Conservation (phyloP, 2,888 invertebrate genomes). For the Leptopterna dolabrata region DNA sequence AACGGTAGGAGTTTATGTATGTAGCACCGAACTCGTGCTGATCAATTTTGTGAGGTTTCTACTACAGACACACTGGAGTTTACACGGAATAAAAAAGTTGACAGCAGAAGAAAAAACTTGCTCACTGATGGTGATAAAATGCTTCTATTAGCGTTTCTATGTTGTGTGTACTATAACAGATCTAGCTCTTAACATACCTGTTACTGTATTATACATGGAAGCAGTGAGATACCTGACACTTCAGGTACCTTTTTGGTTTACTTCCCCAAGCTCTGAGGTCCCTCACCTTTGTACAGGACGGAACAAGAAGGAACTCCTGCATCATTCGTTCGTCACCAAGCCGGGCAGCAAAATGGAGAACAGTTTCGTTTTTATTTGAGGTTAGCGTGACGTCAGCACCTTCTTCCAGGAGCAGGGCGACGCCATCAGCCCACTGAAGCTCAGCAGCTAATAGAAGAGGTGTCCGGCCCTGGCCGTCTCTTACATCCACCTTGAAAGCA, state of each 20-base stretch:
- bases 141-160: no score
- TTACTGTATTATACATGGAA: no score
- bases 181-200: no score
- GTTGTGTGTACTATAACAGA: no score
- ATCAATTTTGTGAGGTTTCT: no score
- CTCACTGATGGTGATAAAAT: no score
- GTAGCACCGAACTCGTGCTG: neutral
- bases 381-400: slow-evolving; percentile 68
- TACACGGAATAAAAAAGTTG: no score
- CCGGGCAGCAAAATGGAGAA: slow-evolving; percentile 71
- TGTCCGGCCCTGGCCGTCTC: slow-evolving; percentile 68
- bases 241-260: no score
- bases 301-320: slow-evolving; percentile 70
- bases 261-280: no score
- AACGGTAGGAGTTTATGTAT: neutral
- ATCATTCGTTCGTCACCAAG: slow-evolving; percentile 70
- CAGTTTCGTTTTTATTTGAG: slow-evolving; percentile 67
- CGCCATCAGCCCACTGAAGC: slow-evolving; percentile 70
- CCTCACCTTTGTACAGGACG: neutral
- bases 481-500: slow-evolving; percentile 66
- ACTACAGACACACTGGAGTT: no score
- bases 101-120: no score
- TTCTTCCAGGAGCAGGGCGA: slow-evolving; percentile 70
- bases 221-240: no score
- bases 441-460: slow-evolving; percentile 71